Evolutionary conservation across 1,140 invertebrate genomes (phyloP), one percentile per base, ranked within the genome.

Genomic region (Zaprionus kolodkinae): DNA sequence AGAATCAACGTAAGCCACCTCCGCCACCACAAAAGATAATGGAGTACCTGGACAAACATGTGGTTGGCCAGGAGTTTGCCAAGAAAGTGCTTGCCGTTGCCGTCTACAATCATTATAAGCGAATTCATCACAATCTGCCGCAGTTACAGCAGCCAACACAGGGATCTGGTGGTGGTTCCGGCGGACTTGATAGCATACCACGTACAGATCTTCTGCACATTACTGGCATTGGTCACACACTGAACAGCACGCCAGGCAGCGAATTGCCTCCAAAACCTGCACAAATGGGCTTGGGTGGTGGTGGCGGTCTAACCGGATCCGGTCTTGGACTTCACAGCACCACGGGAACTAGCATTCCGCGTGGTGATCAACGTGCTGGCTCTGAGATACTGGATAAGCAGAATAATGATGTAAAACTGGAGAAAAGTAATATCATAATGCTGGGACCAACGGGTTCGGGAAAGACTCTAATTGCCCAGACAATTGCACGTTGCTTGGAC

Each of bases 31-130:
- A 98, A 93, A 99, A 99, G 95, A 99, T 99, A 73, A 98, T 96
- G 93, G 97, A 98, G 84, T 99, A 98, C 93, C 93, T 99, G 36
- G 97, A 99, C 93, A 97, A 96, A 89, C 98, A 98, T 94, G 98
- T 99, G 15, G 96, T 99, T n/a, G 99, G 99, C 0, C 99, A 99
- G 94, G 97, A 99, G 77, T 95, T 97, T 93, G 99, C 99, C 0
- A 99, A 99, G 93, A 99, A 99, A 94, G 98, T 99, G n/a, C 93
- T 99, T 10, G 97, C 98, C 33, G 99, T 99, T 6, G 99, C 99
- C 30, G 98, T 99, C 1, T 99, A 99, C 93, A 99, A 99, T 93
- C 99, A 99, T 93, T 99, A 99, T 93, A 99, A 99, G 94, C 94
- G 98, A 86, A 98, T 99, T 88, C 97, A 97, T 92, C 98, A 99